Conservation (phyloP, 2,888 invertebrate genomes). For the Hymenopus coronatus region DNA sequence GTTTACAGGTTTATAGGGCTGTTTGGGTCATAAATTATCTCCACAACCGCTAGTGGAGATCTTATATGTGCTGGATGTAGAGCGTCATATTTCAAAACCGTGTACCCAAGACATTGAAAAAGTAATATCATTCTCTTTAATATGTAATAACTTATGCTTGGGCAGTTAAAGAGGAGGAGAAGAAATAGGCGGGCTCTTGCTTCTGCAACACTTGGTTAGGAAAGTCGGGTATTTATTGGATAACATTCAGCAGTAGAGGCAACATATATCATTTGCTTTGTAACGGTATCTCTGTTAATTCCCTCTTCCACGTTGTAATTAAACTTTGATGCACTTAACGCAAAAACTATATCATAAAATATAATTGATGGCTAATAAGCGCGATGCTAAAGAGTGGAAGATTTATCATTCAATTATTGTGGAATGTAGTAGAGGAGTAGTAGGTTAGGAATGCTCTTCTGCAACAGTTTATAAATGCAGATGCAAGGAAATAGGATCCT, state of each 20-base stretch:
- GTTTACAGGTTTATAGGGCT: conserved; percentile 23
- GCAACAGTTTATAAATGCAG: not conserved
- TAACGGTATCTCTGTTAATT: not conserved
- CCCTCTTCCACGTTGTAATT: not conserved
- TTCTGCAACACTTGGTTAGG: not conserved
- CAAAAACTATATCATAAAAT: not conserved
- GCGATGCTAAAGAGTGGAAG: not conserved
- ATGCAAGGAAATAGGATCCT: not conserved
- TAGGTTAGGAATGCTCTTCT: not conserved
- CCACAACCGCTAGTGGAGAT: conserved; percentile 24
- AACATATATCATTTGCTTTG: not conserved
- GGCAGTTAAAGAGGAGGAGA: not conserved
- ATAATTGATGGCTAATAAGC: not conserved
- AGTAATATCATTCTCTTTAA: conserved; percentile 28
- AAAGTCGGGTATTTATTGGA: not conserved
- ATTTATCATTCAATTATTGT: conserved; percentile 19
- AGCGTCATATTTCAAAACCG: conserved; percentile 24
- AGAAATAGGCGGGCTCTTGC: not conserved
- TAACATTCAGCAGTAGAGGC: not conserved
- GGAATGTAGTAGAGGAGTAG: not conserved
- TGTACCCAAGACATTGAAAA: not conserved
- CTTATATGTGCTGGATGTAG: conserved; percentile 10
- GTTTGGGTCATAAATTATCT: conserved; percentile 21
- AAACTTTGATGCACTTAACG: not conserved
- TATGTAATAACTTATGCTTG: conserved; percentile 25